Evolutionary conservation across 2,888 invertebrate genomes (phyloP).

Genomic region (Eupithecia inturbata): DNA sequence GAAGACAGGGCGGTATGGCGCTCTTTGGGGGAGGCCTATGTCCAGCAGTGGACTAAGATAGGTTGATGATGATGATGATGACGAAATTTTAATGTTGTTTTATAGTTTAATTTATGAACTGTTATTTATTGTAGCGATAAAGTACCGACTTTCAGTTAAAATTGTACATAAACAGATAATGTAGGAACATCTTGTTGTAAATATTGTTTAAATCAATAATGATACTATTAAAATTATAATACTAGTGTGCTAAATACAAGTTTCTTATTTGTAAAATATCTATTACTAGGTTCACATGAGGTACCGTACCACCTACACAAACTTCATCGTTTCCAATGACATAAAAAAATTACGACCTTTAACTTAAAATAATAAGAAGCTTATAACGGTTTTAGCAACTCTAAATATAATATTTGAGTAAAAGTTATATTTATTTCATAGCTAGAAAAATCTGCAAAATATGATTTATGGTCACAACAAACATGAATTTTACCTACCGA

Average conservation of each 20-base stretch:
- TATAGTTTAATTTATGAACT: conserved; percentile 55
- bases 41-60: no score
- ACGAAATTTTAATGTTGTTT: conserved; percentile 51
- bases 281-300: background rate
- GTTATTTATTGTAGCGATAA: conserved; percentile 76
- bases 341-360: background rate
- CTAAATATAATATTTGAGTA: background rate
- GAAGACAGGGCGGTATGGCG: no score
- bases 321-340: conserved; percentile 4
- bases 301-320: background rate
- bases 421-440: background rate
- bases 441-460: background rate
- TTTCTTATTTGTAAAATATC: conserved; percentile 19
- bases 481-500: background rate
- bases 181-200: conserved; percentile 63
- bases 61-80: no score
- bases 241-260: conserved; percentile 14
- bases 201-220: conserved; percentile 72
- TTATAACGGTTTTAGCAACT: background rate
- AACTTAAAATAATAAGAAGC: background rate
- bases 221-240: conserved; percentile 64
- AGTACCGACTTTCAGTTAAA: conserved; percentile 55
- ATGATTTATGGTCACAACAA: background rate
- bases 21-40: no score
- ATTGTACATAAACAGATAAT: conserved; percentile 62